A percentile compares a stretch with the other conserved stretches of the same genome.
These are phyloP conservation scores for Tenebrio molitor DNA, from an alignment of 1,140 invertebrate genomes.

Conservation along the genomic window DNA sequence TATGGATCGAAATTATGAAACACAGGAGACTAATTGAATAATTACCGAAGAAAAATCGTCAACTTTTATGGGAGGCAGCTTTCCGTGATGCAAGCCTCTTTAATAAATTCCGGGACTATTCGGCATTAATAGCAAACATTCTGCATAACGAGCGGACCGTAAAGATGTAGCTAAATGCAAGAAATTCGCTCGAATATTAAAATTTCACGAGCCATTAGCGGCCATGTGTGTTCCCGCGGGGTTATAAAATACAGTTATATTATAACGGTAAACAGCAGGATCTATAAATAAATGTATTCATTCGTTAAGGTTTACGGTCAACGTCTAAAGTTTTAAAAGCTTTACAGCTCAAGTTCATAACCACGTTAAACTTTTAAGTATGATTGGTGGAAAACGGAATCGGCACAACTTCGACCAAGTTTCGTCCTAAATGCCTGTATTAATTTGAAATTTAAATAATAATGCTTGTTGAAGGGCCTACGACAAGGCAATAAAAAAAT, in stretches of 20 bases:
- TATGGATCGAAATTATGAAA: background rate
- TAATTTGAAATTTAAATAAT: slow-evolving; percentile 17
- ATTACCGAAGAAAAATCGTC: slow-evolving; percentile 6
- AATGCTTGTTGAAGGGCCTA: background rate
- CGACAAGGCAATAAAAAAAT: background rate
- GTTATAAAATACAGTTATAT: slow-evolving; percentile 17
- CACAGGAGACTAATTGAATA: background rate
- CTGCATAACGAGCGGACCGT: slow-evolving; percentile 14
- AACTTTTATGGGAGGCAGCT: background rate
- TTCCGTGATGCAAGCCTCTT: background rate
- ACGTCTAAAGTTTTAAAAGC: slow-evolving; percentile 30
- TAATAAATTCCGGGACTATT: background rate
- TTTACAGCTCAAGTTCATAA: slow-evolving; percentile 42
- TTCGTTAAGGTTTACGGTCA: slow-evolving; percentile 30
- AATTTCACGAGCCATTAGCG: slow-evolving; percentile 41
- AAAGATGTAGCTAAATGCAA: slow-evolving; percentile 22
- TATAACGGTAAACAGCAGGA: slow-evolving; percentile 16
- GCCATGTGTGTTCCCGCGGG: slow-evolving; percentile 9
- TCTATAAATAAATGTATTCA: slow-evolving; percentile 41
- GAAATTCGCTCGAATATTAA: slow-evolving; percentile 38
- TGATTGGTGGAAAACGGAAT: slow-evolving; percentile 29
- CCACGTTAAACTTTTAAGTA: slow-evolving; percentile 34
- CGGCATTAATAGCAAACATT: slow-evolving; percentile 10
- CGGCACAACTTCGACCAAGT: background rate
- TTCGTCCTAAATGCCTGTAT: slow-evolving; percentile 4